Percentiles rank a stretch among this genome's conserved stretches.
Conservation (phyloP, 2,113 vertebrate species). For the pig (Sus scrofa) region DNA sequence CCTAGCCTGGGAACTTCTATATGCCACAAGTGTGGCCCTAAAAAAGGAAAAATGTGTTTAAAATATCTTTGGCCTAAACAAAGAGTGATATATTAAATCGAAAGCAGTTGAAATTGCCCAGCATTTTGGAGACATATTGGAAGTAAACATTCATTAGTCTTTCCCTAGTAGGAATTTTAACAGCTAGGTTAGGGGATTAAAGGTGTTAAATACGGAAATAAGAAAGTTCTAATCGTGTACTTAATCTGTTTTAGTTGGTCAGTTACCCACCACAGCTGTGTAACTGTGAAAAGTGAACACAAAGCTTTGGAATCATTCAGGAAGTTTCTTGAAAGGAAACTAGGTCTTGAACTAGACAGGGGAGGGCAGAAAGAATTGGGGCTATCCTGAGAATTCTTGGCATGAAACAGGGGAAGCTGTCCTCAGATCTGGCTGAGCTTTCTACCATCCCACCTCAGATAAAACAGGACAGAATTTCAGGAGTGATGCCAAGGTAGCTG, state of each 20-base stretch:
- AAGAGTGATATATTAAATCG: conserved; percentile 45
- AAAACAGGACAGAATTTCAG: not conserved
- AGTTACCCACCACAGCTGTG: not conserved
- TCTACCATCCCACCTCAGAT: not conserved
- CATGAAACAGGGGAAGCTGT: not conserved
- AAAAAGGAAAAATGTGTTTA: not conserved
- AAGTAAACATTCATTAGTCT: conserved; percentile 26
- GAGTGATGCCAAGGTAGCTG: not conserved
- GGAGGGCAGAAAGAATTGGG: not conserved
- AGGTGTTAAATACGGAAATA: not conserved
- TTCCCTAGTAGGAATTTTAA: not conserved
- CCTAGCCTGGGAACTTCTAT: too few relatives aligned
- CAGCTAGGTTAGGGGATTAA: not conserved
- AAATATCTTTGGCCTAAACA: conserved; percentile 31
- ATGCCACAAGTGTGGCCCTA: too few relatives aligned
- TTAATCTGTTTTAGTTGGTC: not conserved
- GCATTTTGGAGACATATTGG: not conserved
- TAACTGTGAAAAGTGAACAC: not conserved
- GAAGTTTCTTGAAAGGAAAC: conserved; percentile 8
- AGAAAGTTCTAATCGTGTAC: not conserved
- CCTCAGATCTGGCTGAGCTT: not conserved
- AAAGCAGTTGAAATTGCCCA: conserved; percentile 14
- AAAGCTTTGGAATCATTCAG: not conserved
- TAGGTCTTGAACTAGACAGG: not conserved
- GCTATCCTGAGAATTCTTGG: conserved; percentile 29